Base-by-base conservation (phyloP, 2,113 vertebrate genomes). In the Nerophis lumbriciformis region DNA sequence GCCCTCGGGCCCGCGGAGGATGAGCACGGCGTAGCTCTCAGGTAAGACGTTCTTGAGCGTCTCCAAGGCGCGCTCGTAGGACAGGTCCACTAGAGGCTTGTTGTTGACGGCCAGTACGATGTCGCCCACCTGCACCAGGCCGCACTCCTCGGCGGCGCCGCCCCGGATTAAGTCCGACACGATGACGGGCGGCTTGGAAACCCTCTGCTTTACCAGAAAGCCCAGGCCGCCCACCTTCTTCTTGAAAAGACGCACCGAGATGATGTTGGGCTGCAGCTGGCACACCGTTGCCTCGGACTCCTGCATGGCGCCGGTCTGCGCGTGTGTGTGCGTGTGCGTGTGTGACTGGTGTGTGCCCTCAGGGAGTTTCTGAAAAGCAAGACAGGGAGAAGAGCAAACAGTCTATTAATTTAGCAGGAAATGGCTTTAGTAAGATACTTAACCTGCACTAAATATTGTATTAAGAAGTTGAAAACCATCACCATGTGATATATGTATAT, bases 261-360 rank as follows among this genome's bases (percentile, higher is more conserved):
- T 98, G 89, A 99, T 94, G 53, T 98, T 98, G 76, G 96, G 96
- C 73, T 98, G 95, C 78, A 98, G 94, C 79, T 98, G 95, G 87
- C 95, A 94, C 68, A 98, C 96, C 0, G 91, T 93, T 51, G 94
- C 90, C 80, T 88, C 90, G 10, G 89, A 90, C 51, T 94, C 93
- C 89, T 96, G 94, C 95, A 98, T 98, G 87, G 81, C 83, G 84
- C 58, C 73, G 63, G 63, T 38, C 44, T 66, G 62, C n/a, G 37
- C 1, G 35, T 15, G 65, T n/a, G 66, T 53, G 61, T 50, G 59
- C 14, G 48, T 36, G 51, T 36, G 51, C 44, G 65, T 63, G 44
- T 6, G 11, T 19, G 5, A 8, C 44, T 48, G 65, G 65, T 62
- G 14, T 42, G 65, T 47, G 77, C 72, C 74, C 83, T 60, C 81